Evolutionary conservation across 2,888 invertebrate genomes (phyloP), one percentile per base, ranked within the genome.

Genomic region (Ophion costatus): DNA sequence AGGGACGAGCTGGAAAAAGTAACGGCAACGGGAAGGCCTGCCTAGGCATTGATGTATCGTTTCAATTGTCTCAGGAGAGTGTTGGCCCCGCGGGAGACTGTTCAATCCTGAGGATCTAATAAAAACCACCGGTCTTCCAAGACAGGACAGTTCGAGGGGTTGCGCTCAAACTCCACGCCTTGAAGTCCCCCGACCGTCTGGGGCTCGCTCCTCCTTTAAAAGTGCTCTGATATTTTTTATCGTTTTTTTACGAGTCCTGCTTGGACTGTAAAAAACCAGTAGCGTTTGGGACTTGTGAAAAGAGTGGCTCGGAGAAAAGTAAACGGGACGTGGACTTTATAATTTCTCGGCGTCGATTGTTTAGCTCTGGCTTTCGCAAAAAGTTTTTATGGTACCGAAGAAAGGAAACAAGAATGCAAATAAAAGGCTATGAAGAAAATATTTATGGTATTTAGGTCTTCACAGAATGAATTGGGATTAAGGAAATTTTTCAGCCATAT

Each of bases 11-110:
- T 1, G 66, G 80, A 76, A 66, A 61, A 73, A 74, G 63, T 74
- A 82, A 74, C 64, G 64, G 63, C 51, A 56, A 63, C 69, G 20
- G 66, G 79, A 69, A 63, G n/a, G 57, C 42, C 74, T 74, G 69
- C 51, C 79, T 42, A 79, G 45, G 85, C 86, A 88, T 88, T 88
- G 89, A 89, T 88, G 82, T 88, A 89, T 88, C 89, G 88, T 89
- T 89, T 89, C 88, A 89, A 89, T 89, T 87, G 88, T 89, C 88
- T 85, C 86, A 82, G 82, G 78, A 87, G 86, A 88, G 79, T 79
- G 82, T 75, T 56, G 61, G 82, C 66, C 84, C 82, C 75, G 22
- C 70, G 82, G 79, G 84, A 76, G 59, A 71, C 61, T 57, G 78
- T 75, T 70, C 79, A 75, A 70, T 84, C 82, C 82, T 79, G 82